phyloP scores from a whole-genome alignment of 92 coral and sea anemone genomes.

The Umimayanthus kanabou region DNA sequence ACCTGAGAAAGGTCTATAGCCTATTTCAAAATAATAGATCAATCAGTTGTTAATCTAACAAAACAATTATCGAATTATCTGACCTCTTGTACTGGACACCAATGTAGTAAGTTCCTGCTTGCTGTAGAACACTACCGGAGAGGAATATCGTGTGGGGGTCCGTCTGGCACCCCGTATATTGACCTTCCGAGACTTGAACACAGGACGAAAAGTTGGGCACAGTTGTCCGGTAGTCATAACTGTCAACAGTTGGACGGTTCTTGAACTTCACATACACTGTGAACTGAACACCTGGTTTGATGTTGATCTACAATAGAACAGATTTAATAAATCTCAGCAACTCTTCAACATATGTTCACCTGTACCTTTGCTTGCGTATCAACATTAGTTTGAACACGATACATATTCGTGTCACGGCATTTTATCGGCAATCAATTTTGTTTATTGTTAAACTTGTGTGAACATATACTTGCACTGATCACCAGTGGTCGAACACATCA shows the following conservation, averaged over 20 bases:
- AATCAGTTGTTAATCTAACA: too few species aligned
- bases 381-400: too few species aligned
- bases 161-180: not conserved
- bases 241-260: conserved; percentile 39
- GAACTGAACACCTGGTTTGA: not conserved
- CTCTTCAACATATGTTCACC: too few species aligned
- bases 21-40: too few species aligned
- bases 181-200: not conserved
- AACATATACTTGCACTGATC: too few species aligned
- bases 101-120: conserved; percentile 18
- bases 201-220: conserved; percentile 55
- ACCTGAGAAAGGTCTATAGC: too few species aligned
- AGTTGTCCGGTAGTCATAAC: conserved; percentile 18
- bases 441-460: too few species aligned
- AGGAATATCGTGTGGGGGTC: conserved; percentile 19
- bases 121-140: not conserved
- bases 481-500: too few species aligned
- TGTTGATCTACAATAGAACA: not conserved
- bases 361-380: too few species aligned
- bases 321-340: not conserved
- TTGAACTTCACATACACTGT: conserved; percentile 36
- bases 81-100: conserved; percentile 32
- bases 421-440: too few species aligned
- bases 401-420: too few species aligned
- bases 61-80: not conserved